Evolutionary conservation across 37 sponge, comb jelly and placozoan genomes (phyloP).

Genomic region (Spongilla lacustris): DNA sequence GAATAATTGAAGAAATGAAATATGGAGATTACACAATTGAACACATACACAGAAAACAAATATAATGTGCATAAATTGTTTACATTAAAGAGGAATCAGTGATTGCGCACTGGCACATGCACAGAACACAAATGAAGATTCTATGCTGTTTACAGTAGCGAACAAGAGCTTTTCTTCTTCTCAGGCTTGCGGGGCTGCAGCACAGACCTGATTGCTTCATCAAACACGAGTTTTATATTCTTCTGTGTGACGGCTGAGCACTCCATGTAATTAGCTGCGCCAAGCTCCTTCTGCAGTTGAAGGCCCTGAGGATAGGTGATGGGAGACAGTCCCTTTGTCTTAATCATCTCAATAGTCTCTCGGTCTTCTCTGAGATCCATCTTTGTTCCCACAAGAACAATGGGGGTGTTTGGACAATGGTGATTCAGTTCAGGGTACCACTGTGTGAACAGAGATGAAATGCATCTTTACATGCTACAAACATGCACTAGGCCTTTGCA

Average conservation of each 20-base stretch:
- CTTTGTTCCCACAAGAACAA: constrained; percentile 67
- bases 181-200: no score
- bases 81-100: no score
- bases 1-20: no score
- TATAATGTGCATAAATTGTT: no score
- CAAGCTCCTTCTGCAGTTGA: constrained; percentile 35
- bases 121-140: no score
- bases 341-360: constrained; percentile 42
- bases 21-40: no score
- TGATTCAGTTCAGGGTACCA: constrained; percentile 49
- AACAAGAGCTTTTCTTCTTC: no score
- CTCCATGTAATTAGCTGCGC: constrained; percentile 59
- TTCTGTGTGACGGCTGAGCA: constrained; percentile 69
- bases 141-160: no score
- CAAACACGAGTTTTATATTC: constrained; percentile 14
- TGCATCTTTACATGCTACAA: no score
- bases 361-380: constrained; percentile 56
- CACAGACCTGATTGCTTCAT: constrained; percentile 17
- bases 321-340: constrained; percentile 28
- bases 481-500: no score
- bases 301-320: constrained; percentile 50
- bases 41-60: no score
- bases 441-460: not conserved
- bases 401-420: constrained; percentile 61
- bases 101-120: no score